phyloP scores from a whole-genome alignment of 2,113 vertebrate genomes.

The Syrrhaptes paradoxus region DNA sequence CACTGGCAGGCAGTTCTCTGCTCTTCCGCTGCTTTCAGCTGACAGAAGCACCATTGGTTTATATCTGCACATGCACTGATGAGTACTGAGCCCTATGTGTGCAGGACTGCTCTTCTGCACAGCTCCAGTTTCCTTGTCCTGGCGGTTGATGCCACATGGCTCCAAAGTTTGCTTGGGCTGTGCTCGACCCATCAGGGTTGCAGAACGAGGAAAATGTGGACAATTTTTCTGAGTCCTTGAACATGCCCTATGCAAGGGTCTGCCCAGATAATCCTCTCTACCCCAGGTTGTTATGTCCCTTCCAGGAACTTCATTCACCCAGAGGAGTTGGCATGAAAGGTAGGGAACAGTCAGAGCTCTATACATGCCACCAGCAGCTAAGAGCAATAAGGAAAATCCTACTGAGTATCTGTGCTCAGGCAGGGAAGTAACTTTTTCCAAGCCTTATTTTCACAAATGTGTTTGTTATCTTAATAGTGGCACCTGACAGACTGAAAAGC shows the following conservation, averaged over 20 bases:
- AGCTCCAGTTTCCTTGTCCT: background rate
- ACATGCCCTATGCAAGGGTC: rapidly evolving
- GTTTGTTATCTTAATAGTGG: background rate
- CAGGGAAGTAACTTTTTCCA: background rate
- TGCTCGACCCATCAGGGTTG: background rate
- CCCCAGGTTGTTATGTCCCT: background rate
- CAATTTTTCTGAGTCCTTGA: background rate
- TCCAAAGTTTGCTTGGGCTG: background rate
- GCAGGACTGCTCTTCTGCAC: background rate
- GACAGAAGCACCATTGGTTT: background rate
- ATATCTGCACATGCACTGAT: background rate
- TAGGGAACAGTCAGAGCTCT: background rate
- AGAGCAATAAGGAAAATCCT: background rate
- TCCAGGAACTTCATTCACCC: background rate
- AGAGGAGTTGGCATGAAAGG: background rate
- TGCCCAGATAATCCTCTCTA: background rate
- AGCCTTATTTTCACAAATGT: background rate
- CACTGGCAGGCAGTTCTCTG: background rate
- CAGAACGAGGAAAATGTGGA: background rate
- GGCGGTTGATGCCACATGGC: background rate
- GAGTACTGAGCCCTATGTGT: rapidly evolving
- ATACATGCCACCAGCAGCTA: background rate
- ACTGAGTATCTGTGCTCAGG: background rate
- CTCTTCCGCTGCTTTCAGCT: background rate
- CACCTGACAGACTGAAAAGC: background rate